Percentiles rank a stretch among this genome's conserved stretches.
Evolutionary conservation across 2,113 vertebrate genomes (phyloP).

Genomic region (Pseudorhombus dupliciocellatus): DNA sequence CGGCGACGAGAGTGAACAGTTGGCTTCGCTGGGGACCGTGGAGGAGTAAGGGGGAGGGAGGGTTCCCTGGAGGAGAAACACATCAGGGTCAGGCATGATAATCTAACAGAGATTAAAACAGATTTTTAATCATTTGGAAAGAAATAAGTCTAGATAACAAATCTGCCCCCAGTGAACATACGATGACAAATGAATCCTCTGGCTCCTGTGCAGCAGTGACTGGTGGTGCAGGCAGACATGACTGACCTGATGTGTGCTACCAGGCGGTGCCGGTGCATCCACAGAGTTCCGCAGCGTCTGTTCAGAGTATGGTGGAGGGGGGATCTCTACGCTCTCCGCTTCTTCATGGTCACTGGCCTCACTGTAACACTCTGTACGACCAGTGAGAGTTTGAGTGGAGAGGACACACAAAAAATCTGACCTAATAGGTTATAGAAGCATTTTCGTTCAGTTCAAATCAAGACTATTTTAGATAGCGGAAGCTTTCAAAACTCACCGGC

Average conservation of each 20-base stretch:
- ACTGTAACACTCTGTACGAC: conserved; percentile 90
- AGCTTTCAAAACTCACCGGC: conserved; percentile 59
- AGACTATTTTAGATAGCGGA: neutral
- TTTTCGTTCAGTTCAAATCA: neutral
- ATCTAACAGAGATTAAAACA: neutral
- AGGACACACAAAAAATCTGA: neutral
- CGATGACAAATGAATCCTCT: too few relatives aligned
- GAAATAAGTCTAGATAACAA: neutral
- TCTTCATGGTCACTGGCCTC: conserved; percentile 96
- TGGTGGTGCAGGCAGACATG: neutral
- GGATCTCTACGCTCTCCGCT: conserved; percentile 84
- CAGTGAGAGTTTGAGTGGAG: neutral
- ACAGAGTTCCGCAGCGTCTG: conserved; percentile 70
- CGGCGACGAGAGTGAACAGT: conserved; percentile 82
- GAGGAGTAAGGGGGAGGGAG: conserved; percentile 84
- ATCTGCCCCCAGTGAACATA: neutral
- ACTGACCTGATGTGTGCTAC: conserved; percentile 69
- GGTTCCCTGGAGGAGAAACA: conserved; percentile 66
- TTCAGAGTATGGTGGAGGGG: conserved; percentile 82
- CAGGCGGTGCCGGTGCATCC: conserved; percentile 57
- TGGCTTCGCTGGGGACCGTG: conserved; percentile 79
- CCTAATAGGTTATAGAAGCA: too few relatives aligned
- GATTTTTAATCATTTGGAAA: neutral
- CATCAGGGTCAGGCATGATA: neutral
- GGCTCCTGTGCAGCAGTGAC: neutral